Percentiles rank a stretch among this genome's conserved stretches.
phyloP scores from a whole-genome alignment of 2,888 invertebrate genomes.

The Acleris sparsana region DNA sequence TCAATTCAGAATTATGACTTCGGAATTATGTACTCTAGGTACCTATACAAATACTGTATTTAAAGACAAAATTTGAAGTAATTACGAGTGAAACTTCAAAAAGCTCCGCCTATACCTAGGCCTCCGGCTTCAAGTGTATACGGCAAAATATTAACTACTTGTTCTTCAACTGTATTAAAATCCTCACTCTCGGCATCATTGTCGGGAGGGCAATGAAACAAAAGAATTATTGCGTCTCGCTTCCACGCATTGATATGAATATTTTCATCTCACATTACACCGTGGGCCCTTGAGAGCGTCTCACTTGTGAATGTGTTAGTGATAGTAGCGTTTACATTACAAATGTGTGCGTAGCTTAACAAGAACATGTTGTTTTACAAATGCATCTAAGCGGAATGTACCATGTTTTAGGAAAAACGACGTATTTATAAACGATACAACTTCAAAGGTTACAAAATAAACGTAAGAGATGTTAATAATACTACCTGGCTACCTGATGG shows the following conservation, averaged over 20 bases:
- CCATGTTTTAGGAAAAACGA: conserved; percentile 7
- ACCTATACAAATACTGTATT: too few relatives aligned
- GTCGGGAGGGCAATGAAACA: conserved; percentile 79
- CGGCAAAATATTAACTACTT: conserved; percentile 60
- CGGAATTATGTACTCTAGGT: too few relatives aligned
- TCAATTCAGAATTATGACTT: too few relatives aligned
- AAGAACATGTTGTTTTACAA: conserved; percentile 41
- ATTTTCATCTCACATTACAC: conserved; percentile 63
- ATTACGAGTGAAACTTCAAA: conserved; percentile 11
- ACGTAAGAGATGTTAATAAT: conserved; percentile 15
- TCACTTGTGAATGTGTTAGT: conserved; percentile 67
- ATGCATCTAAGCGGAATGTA: conserved; percentile 28
- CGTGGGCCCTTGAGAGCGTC: conserved; percentile 74
- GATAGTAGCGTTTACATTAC: conserved; percentile 54
- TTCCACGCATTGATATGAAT: conserved; percentile 54
- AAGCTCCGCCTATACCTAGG: conserved; percentile 9
- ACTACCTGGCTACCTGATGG: not conserved
- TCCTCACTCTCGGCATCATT: conserved; percentile 65
- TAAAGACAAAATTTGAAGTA: too few relatives aligned
- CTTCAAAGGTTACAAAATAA: not conserved
- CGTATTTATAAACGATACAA: conserved; percentile 17
- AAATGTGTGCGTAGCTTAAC: conserved; percentile 50
- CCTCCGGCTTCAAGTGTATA: conserved; percentile 36
- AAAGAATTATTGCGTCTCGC: conserved; percentile 65
- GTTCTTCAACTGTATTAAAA: conserved; percentile 74